A percentile compares a stretch with the other conserved stretches of the same genome.
Conservation (phyloP, 2,113 vertebrate species). For the Rissa tridactyla region DNA sequence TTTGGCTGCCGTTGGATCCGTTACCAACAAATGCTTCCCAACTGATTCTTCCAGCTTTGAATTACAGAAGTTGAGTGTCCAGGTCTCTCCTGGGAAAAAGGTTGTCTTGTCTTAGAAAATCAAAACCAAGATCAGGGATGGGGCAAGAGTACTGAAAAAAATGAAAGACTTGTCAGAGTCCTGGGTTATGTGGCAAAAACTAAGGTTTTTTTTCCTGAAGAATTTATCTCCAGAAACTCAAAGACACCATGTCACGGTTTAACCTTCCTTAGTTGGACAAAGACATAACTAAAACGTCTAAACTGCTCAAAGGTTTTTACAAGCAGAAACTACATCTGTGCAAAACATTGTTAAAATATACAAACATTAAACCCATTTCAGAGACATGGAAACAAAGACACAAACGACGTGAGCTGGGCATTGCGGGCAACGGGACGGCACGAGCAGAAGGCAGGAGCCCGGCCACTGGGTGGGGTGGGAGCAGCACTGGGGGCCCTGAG, state of each 20-base stretch:
- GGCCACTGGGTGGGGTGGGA: rapidly evolving
- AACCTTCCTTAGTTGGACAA: not conserved
- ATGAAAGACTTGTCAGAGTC: not conserved
- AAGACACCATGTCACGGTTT: not conserved
- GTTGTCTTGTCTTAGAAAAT: not conserved
- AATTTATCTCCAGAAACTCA: not conserved
- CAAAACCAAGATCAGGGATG: not conserved
- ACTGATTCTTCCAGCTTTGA: not conserved
- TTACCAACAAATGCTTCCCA: not conserved
- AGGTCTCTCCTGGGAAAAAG: not conserved
- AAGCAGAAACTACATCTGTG: not conserved
- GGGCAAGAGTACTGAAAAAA: not conserved
- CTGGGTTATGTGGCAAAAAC: not conserved
- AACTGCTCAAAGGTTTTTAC: not conserved
- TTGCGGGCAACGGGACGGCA: not conserved
- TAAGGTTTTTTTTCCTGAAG: not conserved
- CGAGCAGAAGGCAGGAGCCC: rapidly evolving
- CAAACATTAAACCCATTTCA: not conserved
- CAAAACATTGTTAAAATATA: not conserved
- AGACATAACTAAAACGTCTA: not conserved
- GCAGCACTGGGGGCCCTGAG: not conserved
- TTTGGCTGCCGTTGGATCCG: not conserved
- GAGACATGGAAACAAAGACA: not conserved
- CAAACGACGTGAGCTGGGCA: rapidly evolving
- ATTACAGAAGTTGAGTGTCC: not conserved